Evolutionary conservation across 2,888 invertebrate genomes (phyloP).

Genomic region (Odontocolon sp.): DNA sequence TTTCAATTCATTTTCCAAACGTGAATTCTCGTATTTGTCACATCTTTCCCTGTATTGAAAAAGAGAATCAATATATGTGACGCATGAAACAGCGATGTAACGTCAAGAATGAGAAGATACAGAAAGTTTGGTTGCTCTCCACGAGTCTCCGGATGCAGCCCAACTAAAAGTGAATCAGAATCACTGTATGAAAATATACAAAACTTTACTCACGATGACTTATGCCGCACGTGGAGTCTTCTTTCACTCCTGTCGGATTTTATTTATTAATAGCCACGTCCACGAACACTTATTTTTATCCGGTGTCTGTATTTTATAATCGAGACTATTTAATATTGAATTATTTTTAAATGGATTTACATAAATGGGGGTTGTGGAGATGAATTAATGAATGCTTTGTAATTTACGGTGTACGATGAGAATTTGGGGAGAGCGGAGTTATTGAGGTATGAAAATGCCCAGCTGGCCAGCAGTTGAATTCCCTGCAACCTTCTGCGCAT

Average conservation of each 20-base stretch:
- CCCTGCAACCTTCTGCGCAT: slow-evolving; percentile 10
- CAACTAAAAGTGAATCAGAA: not conserved
- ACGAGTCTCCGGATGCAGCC: too few species aligned
- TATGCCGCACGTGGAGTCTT: slow-evolving; percentile 33
- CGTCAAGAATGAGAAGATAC: not conserved
- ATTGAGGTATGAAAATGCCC: slow-evolving; percentile 8
- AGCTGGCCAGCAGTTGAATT: slow-evolving; percentile 28
- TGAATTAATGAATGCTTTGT: slow-evolving; percentile 43
- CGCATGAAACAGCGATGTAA: not conserved
- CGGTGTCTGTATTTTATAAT: not conserved
- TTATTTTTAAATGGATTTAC: not conserved
- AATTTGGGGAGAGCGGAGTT: not conserved
- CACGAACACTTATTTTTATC: not conserved
- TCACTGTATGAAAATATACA: slow-evolving; percentile 49
- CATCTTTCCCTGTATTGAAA: not conserved
- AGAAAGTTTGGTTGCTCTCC: not conserved
- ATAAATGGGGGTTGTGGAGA: slow-evolving; percentile 15
- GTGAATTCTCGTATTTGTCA: not conserved
- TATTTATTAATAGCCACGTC: slow-evolving; percentile 48
- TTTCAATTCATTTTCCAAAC: too few species aligned
- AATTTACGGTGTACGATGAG: slow-evolving; percentile 25
- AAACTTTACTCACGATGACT: slow-evolving; percentile 10
- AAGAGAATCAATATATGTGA: too few species aligned
- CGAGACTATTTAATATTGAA: not conserved
- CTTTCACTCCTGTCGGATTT: slow-evolving; percentile 6